Evolutionary conservation across 1,140 invertebrate genomes (phyloP), one percentile per base, ranked within the genome.

Genomic region (Antheraea mylitta): DNA sequence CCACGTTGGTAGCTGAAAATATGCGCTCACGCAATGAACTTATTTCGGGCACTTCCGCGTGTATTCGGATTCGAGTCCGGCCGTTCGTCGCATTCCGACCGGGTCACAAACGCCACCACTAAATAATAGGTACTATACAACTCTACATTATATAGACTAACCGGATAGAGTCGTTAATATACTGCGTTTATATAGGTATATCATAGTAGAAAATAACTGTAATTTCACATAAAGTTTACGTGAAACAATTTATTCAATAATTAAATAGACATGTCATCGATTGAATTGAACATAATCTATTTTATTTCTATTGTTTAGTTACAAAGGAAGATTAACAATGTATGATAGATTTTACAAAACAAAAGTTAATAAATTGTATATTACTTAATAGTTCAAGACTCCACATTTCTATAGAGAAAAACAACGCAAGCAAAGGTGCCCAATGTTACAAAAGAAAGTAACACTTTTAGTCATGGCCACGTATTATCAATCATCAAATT

Each of bases 11-110:
- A 69, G 71, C 64, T 72, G 65, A 72, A 75, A 70, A 58, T 68
- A 72, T 72, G 74, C 70, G 74, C 77, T 75, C 76, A 80, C 81
- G 82, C 82, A 80, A 80, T 83, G 78, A 78, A 83, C 81, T 87
- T 89, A 89, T 89, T 89, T 89, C 80, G 78, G 79, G 79, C 78
- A 83, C 83, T 89, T 89, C 86, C 86, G 85, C 82, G 80, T 89
- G 81, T 81, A 73, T 79, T 76, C 78, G 77, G 78, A 81, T 80
- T 80, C 68, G 75, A 78, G 75, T 77, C 81, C 81, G 79, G 70
- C 75, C 75, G 73, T 62, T 73, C 73, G 79, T 77, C 72, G 78
- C 83, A 89, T 87, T 83, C 80, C 82, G 59, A 66, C 77, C 70
- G 75, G 75, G 74, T 75, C 83, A 65, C 64, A 62, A 72, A 53